phyloP scores from a whole-genome alignment of 2,797 vertebrate genomes.

The Mus caroli region DNA sequence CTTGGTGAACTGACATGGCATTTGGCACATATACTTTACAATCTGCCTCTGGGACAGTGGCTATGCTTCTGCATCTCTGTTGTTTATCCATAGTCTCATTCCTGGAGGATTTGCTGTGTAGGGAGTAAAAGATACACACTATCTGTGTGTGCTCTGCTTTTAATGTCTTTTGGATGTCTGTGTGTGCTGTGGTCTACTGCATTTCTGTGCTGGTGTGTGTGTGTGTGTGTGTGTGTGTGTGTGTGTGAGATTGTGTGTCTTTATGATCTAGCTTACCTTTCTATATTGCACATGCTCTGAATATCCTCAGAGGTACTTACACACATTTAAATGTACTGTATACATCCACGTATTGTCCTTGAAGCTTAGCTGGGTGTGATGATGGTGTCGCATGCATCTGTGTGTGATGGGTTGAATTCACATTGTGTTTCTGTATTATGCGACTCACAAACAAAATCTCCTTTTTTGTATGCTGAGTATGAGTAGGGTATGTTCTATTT shows the following conservation, averaged over 20 bases:
- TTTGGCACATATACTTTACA: not conserved
- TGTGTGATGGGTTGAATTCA: not conserved
- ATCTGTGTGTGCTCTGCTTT: not conserved
- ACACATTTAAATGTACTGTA: not conserved
- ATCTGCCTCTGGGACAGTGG: not conserved
- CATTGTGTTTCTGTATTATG: not conserved
- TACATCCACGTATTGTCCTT: not conserved
- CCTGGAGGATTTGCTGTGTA: not conserved
- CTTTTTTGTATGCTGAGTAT: not conserved
- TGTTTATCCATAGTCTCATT: not conserved
- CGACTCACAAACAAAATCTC: not conserved
- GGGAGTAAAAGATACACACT: not conserved
- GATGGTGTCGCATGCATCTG: not conserved
- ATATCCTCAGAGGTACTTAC: not conserved
- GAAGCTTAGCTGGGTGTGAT: not conserved
- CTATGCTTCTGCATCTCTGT: not conserved
- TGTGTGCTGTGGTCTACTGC: not conserved
- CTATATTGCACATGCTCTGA: not conserved
- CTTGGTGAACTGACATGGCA: not conserved
- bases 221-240: not conserved
- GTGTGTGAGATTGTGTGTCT: not conserved
- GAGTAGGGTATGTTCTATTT: not conserved
- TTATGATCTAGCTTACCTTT: constrained; percentile 1
- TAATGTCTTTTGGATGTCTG: too few relatives aligned
- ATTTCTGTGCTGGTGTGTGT: not conserved